Percentiles rank a stretch among this genome's conserved stretches.
Evolutionary conservation across 2,113 vertebrate species (phyloP).

Genomic region (Ivindomyrus marchei): DNA sequence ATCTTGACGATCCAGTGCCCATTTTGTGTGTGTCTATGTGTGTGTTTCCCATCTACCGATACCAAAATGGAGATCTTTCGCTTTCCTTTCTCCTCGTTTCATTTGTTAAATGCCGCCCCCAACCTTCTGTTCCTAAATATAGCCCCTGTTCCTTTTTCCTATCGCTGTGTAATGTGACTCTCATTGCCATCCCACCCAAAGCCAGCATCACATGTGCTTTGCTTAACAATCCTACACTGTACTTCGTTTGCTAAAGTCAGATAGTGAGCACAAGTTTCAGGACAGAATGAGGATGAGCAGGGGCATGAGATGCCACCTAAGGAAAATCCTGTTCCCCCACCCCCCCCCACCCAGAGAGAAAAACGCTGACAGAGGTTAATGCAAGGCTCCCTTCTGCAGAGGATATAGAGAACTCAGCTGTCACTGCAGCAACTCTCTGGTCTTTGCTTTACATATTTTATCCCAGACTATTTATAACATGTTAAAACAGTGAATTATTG

Average conservation of each 20-base stretch:
- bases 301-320: neutral
- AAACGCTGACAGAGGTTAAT: neutral
- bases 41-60: neutral
- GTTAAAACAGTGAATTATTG: constrained; percentile 18
- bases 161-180: neutral
- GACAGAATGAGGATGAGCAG: neutral
- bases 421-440: neutral
- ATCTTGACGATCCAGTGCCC: neutral
- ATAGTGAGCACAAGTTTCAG: neutral
- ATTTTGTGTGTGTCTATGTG: neutral
- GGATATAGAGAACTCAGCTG: neutral
- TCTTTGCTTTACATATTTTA: constrained; percentile 20
- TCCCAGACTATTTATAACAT: constrained; percentile 18
- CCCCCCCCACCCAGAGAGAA: neutral
- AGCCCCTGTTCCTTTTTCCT: neutral
- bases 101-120: neutral
- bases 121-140: neutral
- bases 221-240: neutral
- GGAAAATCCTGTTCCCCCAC: neutral
- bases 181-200: neutral
- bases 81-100: neutral
- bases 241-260: neutral
- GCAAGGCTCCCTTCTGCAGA: neutral
- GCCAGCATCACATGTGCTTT: neutral
- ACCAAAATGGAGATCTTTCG: neutral